These are phyloP conservation scores for Strigamia crassipes DNA, from an alignment of 2,888 invertebrate genomes.

Conservation along the genomic window DNA sequence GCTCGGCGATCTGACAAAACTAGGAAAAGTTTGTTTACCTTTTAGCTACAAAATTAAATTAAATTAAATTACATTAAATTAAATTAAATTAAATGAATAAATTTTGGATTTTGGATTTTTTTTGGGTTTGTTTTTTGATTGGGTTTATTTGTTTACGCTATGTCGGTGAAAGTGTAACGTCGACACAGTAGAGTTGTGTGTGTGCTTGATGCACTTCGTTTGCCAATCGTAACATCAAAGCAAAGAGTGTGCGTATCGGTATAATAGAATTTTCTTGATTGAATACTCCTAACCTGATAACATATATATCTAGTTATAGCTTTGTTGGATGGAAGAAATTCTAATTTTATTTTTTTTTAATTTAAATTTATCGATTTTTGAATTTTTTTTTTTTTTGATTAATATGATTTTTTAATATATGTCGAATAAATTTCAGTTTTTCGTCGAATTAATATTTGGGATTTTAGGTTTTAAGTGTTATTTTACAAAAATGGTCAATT, in stretches of 20 bases:
- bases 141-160: not conserved
- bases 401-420: no score
- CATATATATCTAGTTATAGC: not conserved
- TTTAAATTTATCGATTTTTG: no score
- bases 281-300: slow-evolving; percentile 8
- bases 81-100: not conserved
- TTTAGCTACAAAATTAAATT: not conserved
- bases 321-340: no score
- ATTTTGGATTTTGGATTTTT: not conserved
- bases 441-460: no score
- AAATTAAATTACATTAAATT: no score
- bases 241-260: not conserved
- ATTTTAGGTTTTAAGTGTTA: no score
- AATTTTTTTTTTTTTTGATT: no score
- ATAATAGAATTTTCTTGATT: slow-evolving; percentile 7
- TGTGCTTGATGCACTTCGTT: slow-evolving; percentile 25
- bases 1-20: not conserved
- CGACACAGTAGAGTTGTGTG: not conserved
- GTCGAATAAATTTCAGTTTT: no score
- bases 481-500: no score
- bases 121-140: not conserved
- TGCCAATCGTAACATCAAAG: slow-evolving; percentile 33
- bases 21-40: not conserved
- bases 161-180: not conserved
- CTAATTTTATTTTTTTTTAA: no score